Conservation (phyloP, 2,797 vertebrate species). For the Epinephelus coioides region DNA sequence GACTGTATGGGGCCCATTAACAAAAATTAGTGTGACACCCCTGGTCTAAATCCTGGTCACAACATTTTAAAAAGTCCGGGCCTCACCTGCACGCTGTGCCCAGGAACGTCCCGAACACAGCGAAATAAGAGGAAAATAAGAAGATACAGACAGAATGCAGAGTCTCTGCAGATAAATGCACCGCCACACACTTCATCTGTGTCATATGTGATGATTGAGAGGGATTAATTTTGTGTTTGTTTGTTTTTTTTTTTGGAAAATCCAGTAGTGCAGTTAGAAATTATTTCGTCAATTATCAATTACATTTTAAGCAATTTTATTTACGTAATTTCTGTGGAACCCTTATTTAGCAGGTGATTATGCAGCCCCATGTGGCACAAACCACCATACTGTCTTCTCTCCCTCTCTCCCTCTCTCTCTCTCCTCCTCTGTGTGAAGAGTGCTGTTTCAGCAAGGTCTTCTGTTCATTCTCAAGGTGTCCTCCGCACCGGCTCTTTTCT, state of each 20-base stretch:
- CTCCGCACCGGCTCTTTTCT: constrained; percentile 94
- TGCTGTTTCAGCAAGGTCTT: constrained; percentile 99
- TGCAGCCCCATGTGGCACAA: constrained; percentile 77
- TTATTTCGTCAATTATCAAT: constrained; percentile 39
- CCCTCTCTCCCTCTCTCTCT: constrained; percentile 57
- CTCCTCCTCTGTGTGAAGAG: constrained; percentile 89
- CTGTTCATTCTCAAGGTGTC: constrained; percentile 99
- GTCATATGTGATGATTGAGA: no score
- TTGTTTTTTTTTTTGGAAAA: constrained; percentile 1
- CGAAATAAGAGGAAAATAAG: no score
- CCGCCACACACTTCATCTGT: no score
- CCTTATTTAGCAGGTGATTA: constrained; percentile 93
- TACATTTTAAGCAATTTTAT: constrained; percentile 32
- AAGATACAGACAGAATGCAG: no score
- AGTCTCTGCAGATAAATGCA: no score
- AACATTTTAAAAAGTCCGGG: no score
- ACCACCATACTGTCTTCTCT: constrained; percentile 20
- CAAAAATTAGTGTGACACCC: no score
- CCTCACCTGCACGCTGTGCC: no score
- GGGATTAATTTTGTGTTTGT: no score
- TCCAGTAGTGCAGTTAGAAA: neutral
- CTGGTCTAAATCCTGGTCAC: no score
- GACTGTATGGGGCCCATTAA: no score
- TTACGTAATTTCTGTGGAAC: constrained; percentile 69
- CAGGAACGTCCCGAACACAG: no score